Conservation (phyloP, 2,797 vertebrate species). For the Crax fasciolata region DNA sequence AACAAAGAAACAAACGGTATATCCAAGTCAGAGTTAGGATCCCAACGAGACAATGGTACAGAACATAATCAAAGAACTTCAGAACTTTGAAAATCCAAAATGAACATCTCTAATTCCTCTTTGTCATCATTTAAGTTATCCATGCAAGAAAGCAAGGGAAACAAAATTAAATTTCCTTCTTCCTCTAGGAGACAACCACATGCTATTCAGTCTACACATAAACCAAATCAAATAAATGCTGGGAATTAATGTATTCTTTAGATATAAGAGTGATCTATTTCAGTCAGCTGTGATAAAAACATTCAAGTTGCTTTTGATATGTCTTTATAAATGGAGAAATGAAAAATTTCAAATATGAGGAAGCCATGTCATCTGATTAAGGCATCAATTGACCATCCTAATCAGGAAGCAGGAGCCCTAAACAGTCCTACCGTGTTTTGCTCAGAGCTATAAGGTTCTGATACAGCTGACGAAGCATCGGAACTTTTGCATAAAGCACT, state of each 20-base stretch:
- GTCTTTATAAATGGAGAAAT: background rate
- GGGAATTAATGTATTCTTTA: background rate
- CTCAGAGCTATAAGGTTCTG: slow-evolving; percentile 84
- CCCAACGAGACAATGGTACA: background rate
- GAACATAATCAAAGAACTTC: background rate
- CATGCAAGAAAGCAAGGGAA: background rate
- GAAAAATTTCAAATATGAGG: background rate
- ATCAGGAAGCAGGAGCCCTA: background rate
- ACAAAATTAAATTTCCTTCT: background rate
- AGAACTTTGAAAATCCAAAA: background rate
- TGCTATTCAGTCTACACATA: background rate
- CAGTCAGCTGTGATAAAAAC: background rate
- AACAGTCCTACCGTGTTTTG: slow-evolving; percentile 85
- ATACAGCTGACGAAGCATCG: slow-evolving; percentile 84
- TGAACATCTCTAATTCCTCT: background rate
- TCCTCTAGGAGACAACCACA: background rate
- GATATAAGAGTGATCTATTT: background rate
- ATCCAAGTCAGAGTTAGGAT: background rate
- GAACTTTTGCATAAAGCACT: slow-evolving; percentile 85
- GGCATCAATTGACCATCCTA: background rate
- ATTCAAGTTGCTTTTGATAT: background rate
- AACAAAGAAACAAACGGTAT: background rate
- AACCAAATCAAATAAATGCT: background rate
- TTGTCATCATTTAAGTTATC: background rate
- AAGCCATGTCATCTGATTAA: background rate